phyloP scores from a whole-genome alignment of 2,888 invertebrate species.

The Pseudolycoriella hygida region DNA sequence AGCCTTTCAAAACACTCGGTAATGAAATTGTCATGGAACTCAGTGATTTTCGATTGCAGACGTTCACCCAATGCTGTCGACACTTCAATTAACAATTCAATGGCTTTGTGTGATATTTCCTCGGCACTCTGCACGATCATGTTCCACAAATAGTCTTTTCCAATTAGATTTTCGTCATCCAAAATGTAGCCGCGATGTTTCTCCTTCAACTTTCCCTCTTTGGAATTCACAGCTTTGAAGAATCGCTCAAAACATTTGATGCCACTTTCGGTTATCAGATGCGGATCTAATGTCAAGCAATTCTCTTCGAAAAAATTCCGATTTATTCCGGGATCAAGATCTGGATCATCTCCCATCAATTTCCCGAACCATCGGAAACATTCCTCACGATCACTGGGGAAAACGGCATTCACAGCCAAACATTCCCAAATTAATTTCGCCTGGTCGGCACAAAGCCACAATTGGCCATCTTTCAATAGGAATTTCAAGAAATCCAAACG shows the following conservation, averaged over 20 bases:
- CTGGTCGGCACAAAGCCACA: conserved; percentile 93
- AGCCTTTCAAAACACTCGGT: conserved; percentile 82
- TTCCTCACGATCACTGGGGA: conserved; percentile 81
- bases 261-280: conserved; percentile 82
- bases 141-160: conserved; percentile 91
- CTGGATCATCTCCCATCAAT: conserved; percentile 91
- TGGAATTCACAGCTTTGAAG: conserved; percentile 68
- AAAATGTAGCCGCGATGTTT: conserved; percentile 73
- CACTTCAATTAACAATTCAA: conserved; percentile 79
- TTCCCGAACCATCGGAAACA: conserved; percentile 98
- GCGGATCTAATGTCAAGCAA: conserved; percentile 79
- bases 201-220: conserved; percentile 79
- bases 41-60: conserved; percentile 55
- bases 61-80: conserved; percentile 84
- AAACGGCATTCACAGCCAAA: conserved; percentile 83
- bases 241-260: conserved; percentile 70
- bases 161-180: conserved; percentile 88
- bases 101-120: conserved; percentile 83
- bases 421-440: conserved; percentile 96
- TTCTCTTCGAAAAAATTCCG: conserved; percentile 92
- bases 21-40: conserved; percentile 84
- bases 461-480: conserved; percentile 83
- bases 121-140: conserved; percentile 81
- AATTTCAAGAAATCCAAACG: conserved; percentile 84
- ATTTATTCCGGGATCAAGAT: conserved; percentile 89